Evolutionary conservation across 2,113 vertebrate genomes (phyloP), one percentile per base, ranked within the genome.

Genomic region (Turnix velox): DNA sequence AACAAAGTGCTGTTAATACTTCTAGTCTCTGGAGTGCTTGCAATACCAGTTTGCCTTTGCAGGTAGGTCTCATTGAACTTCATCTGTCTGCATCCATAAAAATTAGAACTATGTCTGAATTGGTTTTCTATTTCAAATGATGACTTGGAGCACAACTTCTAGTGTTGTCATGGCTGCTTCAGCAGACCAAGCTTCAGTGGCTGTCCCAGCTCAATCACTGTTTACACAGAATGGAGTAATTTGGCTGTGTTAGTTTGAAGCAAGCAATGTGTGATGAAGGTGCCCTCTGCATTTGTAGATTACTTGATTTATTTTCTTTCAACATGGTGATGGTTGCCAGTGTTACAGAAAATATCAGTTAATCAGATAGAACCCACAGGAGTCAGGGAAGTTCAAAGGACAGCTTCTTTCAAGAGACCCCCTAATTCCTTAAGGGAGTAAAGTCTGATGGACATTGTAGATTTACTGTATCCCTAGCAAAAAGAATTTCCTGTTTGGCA

Each of bases 321-420:
- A 1, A 28, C 61, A 42, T 63, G 48, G 19, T 37, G 52, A 40
- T 86, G 59, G 52, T 75, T 2, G 5, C 16, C 68, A 37, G 45
- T 67, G 80, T 86, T 88, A 78, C 61, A 77, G 81, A 90, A 93
- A 92, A 54, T 72, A 74, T 52, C 52, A 58, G 2, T 74, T 86
- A 59, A 59, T 68, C 72, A 78, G 48, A 33, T n/a, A 49, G 65
- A 84, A 74, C 55, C 51, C 72, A 55, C 28, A 71, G 67, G 58
- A 95, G 30, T 58, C 28, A 39, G 72, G n/a, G 52, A 78, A 81
- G 72, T 86, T 95, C 76, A 84, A 77, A 83, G 90, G 63, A 76
- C 30, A 90, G 57, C 65, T 87, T 43, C 46, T 86, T 92, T 84
- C 76, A 77, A 65, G 72, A 80, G 76, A 55, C 46, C 33, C 30